Evolutionary conservation across 2,797 vertebrate species (phyloP).

Genomic region (Urocyon cinereoargenteus): DNA sequence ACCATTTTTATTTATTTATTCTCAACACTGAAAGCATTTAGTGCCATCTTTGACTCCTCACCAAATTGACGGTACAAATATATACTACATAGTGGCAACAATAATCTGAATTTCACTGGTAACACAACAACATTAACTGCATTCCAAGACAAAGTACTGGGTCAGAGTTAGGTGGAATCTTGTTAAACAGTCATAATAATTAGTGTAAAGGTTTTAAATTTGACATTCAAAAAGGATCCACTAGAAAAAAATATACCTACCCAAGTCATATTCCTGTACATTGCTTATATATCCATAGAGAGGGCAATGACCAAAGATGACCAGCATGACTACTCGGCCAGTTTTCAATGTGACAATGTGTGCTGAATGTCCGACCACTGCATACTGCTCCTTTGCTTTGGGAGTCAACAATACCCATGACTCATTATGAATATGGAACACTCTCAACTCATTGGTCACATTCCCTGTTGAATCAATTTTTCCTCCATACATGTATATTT

Average conservation of each 20-base stretch:
- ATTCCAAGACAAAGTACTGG: slow-evolving; percentile 62
- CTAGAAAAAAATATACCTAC: slow-evolving; percentile 85
- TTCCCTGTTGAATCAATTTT: slow-evolving; percentile 97
- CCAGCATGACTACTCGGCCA: slow-evolving; percentile 92
- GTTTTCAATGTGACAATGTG: slow-evolving; percentile 91
- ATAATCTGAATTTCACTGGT: slow-evolving; percentile 17
- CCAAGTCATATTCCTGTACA: slow-evolving; percentile 95
- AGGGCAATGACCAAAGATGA: slow-evolving; percentile 97
- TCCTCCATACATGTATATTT: slow-evolving; percentile 98
- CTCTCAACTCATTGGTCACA: slow-evolving; percentile 96
- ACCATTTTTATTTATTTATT: not conserved
- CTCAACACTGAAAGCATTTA: slow-evolving; percentile 23
- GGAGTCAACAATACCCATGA: slow-evolving; percentile 92
- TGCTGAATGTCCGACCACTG: slow-evolving; percentile 97
- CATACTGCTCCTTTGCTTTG: slow-evolving; percentile 94
- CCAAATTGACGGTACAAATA: slow-evolving; percentile 44
- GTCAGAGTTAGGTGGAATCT: slow-evolving; percentile 34
- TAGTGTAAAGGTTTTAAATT: not conserved
- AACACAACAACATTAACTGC: not conserved
- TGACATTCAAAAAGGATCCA: not conserved
- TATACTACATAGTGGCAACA: not conserved
- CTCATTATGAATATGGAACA: slow-evolving; percentile 94
- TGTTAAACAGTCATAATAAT: slow-evolving; percentile 14
- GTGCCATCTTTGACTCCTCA: not conserved
- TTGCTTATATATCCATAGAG: slow-evolving; percentile 97